Conservation (phyloP, 2,888 invertebrate species). For the Theodoxus fluviatilis region DNA sequence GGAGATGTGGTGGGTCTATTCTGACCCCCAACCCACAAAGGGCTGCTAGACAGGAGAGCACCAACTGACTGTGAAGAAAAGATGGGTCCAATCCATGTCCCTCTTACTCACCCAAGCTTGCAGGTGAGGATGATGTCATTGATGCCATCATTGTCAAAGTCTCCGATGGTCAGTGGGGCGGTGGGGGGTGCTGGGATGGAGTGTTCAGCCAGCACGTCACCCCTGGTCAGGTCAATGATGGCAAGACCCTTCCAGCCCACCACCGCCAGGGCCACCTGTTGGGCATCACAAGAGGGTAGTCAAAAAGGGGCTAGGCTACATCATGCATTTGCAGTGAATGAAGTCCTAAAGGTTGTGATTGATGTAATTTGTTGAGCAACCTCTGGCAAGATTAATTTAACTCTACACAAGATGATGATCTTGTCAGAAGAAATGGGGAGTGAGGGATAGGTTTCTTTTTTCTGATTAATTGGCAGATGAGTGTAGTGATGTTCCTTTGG, state of each 20-base stretch:
- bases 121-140: conserved; percentile 59
- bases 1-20: not conserved
- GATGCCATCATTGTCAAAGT: conserved; percentile 61
- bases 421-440: too few species aligned
- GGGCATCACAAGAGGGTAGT: conserved; percentile 2
- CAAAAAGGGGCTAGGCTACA: not conserved
- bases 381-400: too few species aligned
- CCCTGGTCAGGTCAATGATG: conserved; percentile 55
- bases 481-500: too few species aligned
- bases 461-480: too few species aligned
- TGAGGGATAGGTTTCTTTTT: too few species aligned
- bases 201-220: conserved; percentile 54
- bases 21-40: not conserved
- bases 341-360: too few species aligned
- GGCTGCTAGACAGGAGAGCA: not conserved
- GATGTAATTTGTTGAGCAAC: too few species aligned
- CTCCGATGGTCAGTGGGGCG: conserved; percentile 53
- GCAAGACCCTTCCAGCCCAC: conserved; percentile 52
- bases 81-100: not conserved
- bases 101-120: conserved; percentile 52
- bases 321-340: not conserved
- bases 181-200: conserved; percentile 58
- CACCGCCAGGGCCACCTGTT: conserved; percentile 48
- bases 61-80: not conserved
- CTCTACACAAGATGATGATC: too few species aligned